Base-by-base conservation (phyloP, 2,888 invertebrate species). In the Pristionchus arcanus region DNA sequence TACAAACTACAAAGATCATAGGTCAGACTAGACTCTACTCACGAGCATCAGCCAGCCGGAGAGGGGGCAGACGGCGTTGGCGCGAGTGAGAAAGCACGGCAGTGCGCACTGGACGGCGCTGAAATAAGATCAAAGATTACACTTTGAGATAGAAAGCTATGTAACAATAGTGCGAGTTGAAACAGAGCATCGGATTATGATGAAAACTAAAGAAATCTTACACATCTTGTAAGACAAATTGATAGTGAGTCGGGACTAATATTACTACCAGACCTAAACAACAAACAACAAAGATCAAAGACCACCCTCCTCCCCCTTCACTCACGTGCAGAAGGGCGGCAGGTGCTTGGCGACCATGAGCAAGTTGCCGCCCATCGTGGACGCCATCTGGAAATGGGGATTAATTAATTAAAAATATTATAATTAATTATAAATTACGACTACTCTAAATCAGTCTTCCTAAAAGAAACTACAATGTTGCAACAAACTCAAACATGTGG, bases 61-160 rank as follows among this genome's bases (percentile, higher is more conserved):
- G 74, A 88, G 74, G 3, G 88, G 88, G 63, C 88, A 88, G n/a
- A 88, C 88, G 55, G n/a, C 74, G 59, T 88, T 88, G 28, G 77
- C 55, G 16, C 37, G 31, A 4, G 53, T 19, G 15, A 59, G 21
- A 15, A 88, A n/a, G 42, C 88, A 88, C 31, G 88, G 88, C 28
- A 88, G 31, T 77, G 71, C 19, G 37, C 88, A 88, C 11, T 42
- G 88, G 21, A 42, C 37, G 42, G 77, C n/a, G 28, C 87, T 87
- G 87, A 42, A n/a, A 16, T 9, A 37, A 25, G 9, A 71, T 16
- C 16, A 28, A 31, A 71, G 31, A 59, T 59, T 3, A 59, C 2
- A 25, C 16, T 59, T n/a, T n/a, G n/a, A n/a, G n/a, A n/a, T n/a
- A n/a, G n/a, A n/a, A n/a, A n/a, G n/a, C n/a, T n/a, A n/a, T n/a